phyloP scores from a whole-genome alignment of 1,140 invertebrate species.

The Drosophila micromelanica region DNA sequence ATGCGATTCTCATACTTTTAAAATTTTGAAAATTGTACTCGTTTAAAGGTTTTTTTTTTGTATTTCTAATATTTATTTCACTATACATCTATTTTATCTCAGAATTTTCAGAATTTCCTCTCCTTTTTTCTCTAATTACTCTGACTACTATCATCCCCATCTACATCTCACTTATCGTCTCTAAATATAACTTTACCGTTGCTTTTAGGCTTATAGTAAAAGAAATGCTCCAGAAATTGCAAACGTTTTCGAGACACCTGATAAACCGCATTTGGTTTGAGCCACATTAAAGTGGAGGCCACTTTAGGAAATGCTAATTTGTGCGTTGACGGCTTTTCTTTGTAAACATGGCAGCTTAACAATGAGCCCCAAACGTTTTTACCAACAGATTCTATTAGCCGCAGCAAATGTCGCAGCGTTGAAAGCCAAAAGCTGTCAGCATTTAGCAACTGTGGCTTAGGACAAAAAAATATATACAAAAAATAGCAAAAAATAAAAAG shows the following conservation, averaged over 20 bases:
- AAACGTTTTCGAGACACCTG: neutral
- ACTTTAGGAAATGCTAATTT: conserved; percentile 21
- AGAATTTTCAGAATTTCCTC: too few species aligned
- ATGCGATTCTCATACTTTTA: too few species aligned
- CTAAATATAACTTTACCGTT: too few species aligned
- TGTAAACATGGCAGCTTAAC: conserved; percentile 33
- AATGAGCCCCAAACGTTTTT: conserved; percentile 1
- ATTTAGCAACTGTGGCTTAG: conserved; percentile 35
- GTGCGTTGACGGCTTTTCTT: conserved; percentile 12
- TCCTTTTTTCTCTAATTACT: too few species aligned
- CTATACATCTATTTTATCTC: too few species aligned
- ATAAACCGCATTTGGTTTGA: neutral
- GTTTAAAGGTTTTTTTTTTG: too few species aligned
- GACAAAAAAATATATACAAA: conserved; percentile 3
- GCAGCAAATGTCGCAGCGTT: conserved; percentile 24
- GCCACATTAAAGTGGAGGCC: conserved; percentile 21
- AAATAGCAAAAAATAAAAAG: neutral
- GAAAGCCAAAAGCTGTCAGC: conserved; percentile 60
- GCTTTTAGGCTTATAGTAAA: neutral
- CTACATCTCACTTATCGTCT: too few species aligned
- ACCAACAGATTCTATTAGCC: conserved; percentile 12
- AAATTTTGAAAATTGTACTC: too few species aligned
- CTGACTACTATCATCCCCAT: too few species aligned
- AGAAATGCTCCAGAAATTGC: neutral
- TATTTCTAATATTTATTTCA: too few species aligned